Conservation (phyloP, 1,140 invertebrate genomes). For the Globodera ellingtonae region DNA sequence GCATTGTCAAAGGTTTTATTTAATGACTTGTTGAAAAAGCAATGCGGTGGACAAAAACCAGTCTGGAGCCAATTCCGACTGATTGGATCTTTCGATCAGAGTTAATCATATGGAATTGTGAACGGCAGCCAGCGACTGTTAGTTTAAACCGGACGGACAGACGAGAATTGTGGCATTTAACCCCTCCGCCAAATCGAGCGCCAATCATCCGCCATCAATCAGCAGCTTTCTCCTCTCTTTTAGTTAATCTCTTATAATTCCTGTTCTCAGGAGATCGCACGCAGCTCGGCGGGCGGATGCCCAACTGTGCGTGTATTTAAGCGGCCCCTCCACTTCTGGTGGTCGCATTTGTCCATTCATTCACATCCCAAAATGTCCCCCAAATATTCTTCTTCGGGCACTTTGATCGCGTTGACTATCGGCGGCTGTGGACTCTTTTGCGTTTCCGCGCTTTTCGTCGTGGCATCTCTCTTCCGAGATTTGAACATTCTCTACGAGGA, state of each 20-base stretch:
- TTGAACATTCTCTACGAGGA: constrained; percentile 44
- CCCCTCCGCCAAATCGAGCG: not conserved
- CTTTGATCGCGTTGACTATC: constrained; percentile 25
- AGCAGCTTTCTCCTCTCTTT: not conserved
- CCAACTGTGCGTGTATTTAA: not conserved
- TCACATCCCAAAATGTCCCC: not conserved
- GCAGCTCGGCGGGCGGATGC: not conserved
- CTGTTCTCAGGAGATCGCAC: not conserved
- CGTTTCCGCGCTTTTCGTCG: constrained; percentile 36
- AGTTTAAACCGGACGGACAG: not conserved
- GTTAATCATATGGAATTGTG: not conserved
- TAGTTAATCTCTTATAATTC: too few relatives aligned
- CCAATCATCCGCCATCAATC: not conserved
- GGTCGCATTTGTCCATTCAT: not conserved
- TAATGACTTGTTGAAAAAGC: not conserved
- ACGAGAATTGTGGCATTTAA: not conserved
- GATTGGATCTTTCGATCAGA: not conserved
- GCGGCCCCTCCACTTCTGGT: not conserved
- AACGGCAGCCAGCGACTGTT: not conserved
- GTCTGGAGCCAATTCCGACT: not conserved
- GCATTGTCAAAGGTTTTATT: too few relatives aligned
- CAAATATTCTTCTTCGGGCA: not conserved
- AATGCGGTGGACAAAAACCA: not conserved
- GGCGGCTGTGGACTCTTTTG: constrained; percentile 34
- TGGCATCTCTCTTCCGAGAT: constrained; percentile 43